Percentiles rank a stretch among this genome's conserved stretches.
Conservation (phyloP, 2,888 invertebrate genomes). For the Scaptomyza reducta region DNA sequence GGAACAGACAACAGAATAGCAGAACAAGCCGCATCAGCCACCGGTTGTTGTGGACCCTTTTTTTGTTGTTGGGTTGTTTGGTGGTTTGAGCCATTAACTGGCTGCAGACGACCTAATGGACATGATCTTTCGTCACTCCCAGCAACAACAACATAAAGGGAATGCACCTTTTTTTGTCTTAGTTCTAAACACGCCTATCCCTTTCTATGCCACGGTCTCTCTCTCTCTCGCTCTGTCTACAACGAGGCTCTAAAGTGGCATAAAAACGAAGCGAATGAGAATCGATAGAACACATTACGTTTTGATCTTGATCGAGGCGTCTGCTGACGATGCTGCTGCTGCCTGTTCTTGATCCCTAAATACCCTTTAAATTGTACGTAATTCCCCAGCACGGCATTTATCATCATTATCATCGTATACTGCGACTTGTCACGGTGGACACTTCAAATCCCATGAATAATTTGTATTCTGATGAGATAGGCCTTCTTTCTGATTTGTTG, state of each 20-base stretch:
- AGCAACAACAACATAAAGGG: constrained; percentile 52
- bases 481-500: background rate
- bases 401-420: constrained; percentile 59
- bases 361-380: constrained; percentile 76
- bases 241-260: constrained; percentile 10
- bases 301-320: constrained; percentile 49
- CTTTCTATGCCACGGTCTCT: background rate
- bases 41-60: constrained; percentile 57
- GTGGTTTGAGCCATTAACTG: constrained; percentile 67
- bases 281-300: constrained; percentile 27
- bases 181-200: constrained; percentile 29
- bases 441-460: constrained; percentile 46
- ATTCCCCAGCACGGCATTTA: constrained; percentile 63
- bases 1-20: constrained; percentile 36
- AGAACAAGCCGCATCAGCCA: constrained; percentile 43
- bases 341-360: constrained; percentile 62
- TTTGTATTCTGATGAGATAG: constrained; percentile 45
- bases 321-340: constrained; percentile 10
- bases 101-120: constrained; percentile 77
- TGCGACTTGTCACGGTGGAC: constrained; percentile 20
- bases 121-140: constrained; percentile 80
- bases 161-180: constrained; percentile 58
- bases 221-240: background rate
- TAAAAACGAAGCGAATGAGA: constrained; percentile 11
- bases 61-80: constrained; percentile 12